Percentiles rank a stretch among this genome's conserved stretches.
Conservation (phyloP, 2,888 invertebrate genomes). For the Empis livida region DNA sequence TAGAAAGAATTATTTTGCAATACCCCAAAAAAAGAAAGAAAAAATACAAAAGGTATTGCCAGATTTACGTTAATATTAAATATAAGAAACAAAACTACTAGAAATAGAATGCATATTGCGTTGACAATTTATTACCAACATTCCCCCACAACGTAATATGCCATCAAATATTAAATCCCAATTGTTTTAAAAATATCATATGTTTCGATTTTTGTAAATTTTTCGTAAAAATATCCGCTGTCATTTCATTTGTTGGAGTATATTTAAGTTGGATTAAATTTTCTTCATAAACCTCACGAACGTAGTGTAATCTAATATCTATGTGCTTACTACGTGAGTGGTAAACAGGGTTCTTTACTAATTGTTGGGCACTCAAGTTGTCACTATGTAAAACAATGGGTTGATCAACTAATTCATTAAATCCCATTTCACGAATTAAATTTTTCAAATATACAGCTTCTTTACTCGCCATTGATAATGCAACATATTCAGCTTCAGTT, state of each 20-base stretch:
- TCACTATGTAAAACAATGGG: slow-evolving; percentile 5
- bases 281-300: slow-evolving; percentile 5
- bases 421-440: slow-evolving; percentile 5
- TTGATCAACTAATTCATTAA: background rate
- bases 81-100: no score
- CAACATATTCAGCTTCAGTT: slow-evolving; percentile 10
- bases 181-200: background rate
- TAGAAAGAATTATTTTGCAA: no score
- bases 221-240: slow-evolving; percentile 10
- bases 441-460: slow-evolving; percentile 7
- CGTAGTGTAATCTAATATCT: slow-evolving; percentile 9
- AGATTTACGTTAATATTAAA: no score
- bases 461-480: slow-evolving; percentile 5
- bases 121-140: no score
- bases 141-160: no score
- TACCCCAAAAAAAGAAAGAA: no score
- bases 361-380: slow-evolving; percentile 8
- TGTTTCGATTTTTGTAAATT: slow-evolving; percentile 4
- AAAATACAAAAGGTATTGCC: no score
- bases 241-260: slow-evolving; percentile 6
- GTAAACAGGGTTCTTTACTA: slow-evolving; percentile 10
- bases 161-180: background rate
- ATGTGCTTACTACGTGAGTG: slow-evolving; percentile 11
- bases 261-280: slow-evolving; percentile 5
- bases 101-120: no score